Percentiles rank a stretch among this genome's conserved stretches.
These are phyloP conservation scores for Hybognathus amarus DNA, from an alignment of 2,797 vertebrate species.

Conservation along the genomic window DNA sequence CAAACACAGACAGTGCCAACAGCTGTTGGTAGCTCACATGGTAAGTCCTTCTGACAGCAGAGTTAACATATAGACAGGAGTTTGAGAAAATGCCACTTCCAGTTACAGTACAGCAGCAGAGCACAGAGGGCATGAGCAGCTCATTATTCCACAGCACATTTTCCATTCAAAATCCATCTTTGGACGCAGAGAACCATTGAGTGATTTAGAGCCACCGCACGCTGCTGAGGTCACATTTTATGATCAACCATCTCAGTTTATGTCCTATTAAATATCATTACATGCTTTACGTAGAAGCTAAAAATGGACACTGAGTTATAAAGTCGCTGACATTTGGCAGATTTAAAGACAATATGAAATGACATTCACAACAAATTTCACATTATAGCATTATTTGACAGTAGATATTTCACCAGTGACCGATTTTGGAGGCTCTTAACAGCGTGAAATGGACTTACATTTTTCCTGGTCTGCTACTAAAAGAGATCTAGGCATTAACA, in stretches of 20 bases:
- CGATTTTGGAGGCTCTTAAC: not conserved
- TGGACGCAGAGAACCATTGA: not conserved
- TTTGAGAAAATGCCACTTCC: conserved; percentile 30
- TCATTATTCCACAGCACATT: conserved; percentile 26
- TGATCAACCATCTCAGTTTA: conserved; percentile 1
- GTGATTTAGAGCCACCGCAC: conserved; percentile 2
- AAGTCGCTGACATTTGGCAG: conserved; percentile 15
- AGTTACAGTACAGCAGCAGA: not conserved
- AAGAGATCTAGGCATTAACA: not conserved
- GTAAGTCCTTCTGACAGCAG: conserved; percentile 1
- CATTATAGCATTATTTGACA: conserved; percentile 3
- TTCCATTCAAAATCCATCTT: conserved; percentile 23
- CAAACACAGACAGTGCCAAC: conserved; percentile 9
- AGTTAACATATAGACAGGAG: conserved; percentile 29
- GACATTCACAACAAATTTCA: conserved; percentile 2
- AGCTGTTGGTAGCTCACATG: conserved; percentile 20
- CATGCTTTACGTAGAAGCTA: conserved; percentile 1
- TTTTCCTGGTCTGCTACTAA: not conserved
- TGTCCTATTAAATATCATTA: conserved; percentile 23
- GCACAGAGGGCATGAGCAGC: not conserved
- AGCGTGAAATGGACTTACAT: not conserved
- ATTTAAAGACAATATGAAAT: conserved; percentile 29
- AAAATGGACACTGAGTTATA: conserved; percentile 2
- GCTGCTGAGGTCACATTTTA: conserved; percentile 33
- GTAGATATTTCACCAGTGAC: not conserved